Percentiles rank a stretch among this genome's conserved stretches.
Conservation (phyloP, 2,797 vertebrate species). For the Hydrophis major region DNA sequence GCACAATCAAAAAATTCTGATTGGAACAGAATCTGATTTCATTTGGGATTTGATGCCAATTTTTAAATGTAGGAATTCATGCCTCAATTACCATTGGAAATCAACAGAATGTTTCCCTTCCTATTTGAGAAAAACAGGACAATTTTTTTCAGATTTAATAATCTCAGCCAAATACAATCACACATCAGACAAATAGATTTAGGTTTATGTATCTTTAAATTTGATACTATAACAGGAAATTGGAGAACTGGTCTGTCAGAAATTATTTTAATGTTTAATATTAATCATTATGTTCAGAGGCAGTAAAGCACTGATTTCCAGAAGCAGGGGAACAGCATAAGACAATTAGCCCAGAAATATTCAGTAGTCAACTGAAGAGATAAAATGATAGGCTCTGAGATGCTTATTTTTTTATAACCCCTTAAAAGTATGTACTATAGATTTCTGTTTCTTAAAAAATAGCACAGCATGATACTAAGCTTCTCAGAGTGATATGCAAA, state of each 20-base stretch:
- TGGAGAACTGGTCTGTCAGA: background rate
- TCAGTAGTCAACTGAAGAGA: conserved; percentile 9
- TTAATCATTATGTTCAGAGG: background rate
- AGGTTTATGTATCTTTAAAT: background rate
- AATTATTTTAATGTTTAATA: background rate
- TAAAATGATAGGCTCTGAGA: background rate
- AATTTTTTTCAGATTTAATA: background rate
- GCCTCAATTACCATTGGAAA: background rate
- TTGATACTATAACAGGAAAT: background rate
- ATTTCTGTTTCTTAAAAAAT: background rate
- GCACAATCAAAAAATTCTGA: background rate
- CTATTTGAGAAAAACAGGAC: background rate
- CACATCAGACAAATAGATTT: background rate
- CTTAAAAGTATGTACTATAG: background rate
- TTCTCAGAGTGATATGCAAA: background rate
- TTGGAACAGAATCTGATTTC: background rate
- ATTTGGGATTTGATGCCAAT: background rate
- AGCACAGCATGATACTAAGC: background rate
- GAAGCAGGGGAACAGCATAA: background rate
- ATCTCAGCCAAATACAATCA: background rate
- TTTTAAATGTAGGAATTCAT: background rate
- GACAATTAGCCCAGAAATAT: background rate
- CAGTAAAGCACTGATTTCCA: background rate
- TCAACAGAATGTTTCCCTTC: background rate
- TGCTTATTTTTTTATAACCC: background rate